phyloP scores from a whole-genome alignment of 1,140 invertebrate genomes.

The Aphaenogaster floridana region DNA sequence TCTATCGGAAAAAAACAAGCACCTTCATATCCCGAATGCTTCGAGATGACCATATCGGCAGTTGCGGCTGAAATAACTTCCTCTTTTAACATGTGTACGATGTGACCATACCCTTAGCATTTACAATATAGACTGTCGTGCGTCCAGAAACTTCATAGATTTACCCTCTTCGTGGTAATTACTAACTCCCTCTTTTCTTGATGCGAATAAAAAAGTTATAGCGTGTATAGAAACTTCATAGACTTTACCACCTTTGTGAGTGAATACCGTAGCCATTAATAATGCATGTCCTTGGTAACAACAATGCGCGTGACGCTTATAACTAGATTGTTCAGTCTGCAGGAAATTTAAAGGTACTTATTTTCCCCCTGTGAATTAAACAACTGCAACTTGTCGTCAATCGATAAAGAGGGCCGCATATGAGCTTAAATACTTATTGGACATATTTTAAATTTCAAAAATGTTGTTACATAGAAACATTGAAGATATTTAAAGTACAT shows the following conservation, averaged over 20 bases:
- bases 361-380: constrained; percentile 12
- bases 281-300: neutral
- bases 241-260: neutral
- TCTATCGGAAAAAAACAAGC: neutral
- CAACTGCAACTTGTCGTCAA: neutral
- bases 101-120: neutral
- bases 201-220: too few relatives aligned
- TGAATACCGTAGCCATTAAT: neutral
- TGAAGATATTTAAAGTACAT: neutral
- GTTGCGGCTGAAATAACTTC: neutral
- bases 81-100: neutral
- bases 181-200: too few relatives aligned
- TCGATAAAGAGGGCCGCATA: constrained; percentile 1
- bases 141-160: neutral
- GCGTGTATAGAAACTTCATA: neutral
- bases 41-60: neutral
- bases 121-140: neutral
- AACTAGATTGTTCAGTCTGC: neutral
- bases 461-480: neutral
- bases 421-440: neutral
- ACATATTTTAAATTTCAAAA: neutral
- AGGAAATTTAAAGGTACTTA: neutral
- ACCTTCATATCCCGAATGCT: neutral
- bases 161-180: neutral
- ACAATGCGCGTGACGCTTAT: constrained; percentile 3